A percentile compares a stretch with the other conserved stretches of the same genome.
These are phyloP conservation scores for Tokudaia tokunoshimensis DNA, from an alignment of 2,797 vertebrate species.

Conservation along the genomic window DNA sequence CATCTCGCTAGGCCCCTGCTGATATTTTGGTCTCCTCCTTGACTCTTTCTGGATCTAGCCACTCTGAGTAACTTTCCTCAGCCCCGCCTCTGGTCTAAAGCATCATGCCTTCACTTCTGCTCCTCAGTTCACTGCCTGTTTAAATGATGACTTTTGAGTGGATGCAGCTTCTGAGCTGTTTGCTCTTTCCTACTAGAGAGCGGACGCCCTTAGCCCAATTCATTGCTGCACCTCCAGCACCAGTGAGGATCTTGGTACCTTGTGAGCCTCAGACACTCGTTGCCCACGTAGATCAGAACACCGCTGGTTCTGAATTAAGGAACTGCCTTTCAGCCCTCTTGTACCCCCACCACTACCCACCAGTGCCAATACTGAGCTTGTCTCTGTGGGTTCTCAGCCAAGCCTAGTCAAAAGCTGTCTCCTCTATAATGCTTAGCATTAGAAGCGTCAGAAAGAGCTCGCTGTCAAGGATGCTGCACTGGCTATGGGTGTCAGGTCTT, in stretches of 20 bases:
- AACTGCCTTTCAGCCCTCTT: not conserved
- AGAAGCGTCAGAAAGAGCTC: not conserved
- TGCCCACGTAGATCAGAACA: not conserved
- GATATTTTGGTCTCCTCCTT: not conserved
- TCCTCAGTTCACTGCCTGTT: not conserved
- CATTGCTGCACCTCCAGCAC: not conserved
- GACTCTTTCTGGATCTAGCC: not conserved
- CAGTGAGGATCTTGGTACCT: too few relatives aligned
- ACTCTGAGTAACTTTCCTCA: not conserved
- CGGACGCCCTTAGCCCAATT: not conserved
- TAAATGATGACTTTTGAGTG: not conserved
- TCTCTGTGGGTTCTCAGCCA: not conserved
- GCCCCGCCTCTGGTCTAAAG: not conserved
- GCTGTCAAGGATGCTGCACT: not conserved
- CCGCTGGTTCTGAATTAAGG: not conserved
- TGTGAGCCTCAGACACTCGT: not conserved
- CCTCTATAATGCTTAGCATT: not conserved
- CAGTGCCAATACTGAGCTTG: not conserved
- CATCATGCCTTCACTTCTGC: not conserved
- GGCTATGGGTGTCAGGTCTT: not conserved
- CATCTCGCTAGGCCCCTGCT: not conserved
- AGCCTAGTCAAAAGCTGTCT: not conserved
- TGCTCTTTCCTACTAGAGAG: not conserved
- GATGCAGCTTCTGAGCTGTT: not conserved
- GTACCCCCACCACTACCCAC: not conserved